phyloP scores from a whole-genome alignment of 2,113 vertebrate species.

The Ochotona curzoniae region DNA sequence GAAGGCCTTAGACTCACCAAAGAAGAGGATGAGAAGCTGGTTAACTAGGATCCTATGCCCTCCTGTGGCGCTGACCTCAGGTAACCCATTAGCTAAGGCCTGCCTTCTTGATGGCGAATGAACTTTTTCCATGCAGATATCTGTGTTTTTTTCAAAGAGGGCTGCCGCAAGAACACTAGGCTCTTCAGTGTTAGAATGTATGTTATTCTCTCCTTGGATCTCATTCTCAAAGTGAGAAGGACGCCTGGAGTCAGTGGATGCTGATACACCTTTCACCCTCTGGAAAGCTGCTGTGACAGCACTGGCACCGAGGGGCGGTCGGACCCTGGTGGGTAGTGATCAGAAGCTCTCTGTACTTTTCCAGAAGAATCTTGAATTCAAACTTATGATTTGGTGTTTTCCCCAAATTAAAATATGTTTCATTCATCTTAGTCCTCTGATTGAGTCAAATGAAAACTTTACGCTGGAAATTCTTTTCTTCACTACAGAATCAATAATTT shows the following conservation, averaged over 20 bases:
- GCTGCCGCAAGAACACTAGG: background rate
- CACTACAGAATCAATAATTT: background rate
- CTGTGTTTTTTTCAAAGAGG: background rate
- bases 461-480: background rate
- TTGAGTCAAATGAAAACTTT: background rate
- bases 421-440: background rate
- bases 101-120: background rate
- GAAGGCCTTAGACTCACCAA: background rate
- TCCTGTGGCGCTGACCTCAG: background rate
- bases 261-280: background rate
- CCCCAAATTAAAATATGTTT: background rate
- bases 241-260: background rate
- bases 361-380: conserved; percentile 1
- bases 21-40: background rate
- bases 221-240: conserved; percentile 10
- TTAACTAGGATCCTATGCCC: background rate
- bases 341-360: background rate
- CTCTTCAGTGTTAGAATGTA: background rate
- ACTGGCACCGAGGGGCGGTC: background rate
- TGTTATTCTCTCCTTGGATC: background rate
- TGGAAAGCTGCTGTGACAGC: background rate
- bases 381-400: background rate
- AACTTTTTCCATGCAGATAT: background rate
- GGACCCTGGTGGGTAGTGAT: no score
- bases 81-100: background rate